A percentile compares a stretch with the other conserved stretches of the same genome.
Evolutionary conservation across 92 coral and sea anemone species (phyloP).

Genomic region (Zoanthus solanderi): DNA sequence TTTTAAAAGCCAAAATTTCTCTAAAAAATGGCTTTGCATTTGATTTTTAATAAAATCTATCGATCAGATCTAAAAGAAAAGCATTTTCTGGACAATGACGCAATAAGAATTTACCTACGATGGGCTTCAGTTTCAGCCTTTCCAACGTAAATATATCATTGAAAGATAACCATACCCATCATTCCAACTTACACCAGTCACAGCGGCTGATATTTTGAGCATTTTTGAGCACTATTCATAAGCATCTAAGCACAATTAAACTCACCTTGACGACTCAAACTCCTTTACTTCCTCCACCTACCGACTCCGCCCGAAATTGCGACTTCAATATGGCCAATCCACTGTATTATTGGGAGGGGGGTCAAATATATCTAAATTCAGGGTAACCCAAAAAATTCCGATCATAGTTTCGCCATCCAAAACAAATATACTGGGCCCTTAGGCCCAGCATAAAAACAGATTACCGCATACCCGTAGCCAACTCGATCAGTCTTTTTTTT

Average conservation of each 20-base stretch:
- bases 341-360: background rate
- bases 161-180: conserved; percentile 45
- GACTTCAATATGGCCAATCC: background rate
- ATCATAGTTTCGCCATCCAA: no score
- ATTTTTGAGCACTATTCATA: no score
- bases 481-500: no score
- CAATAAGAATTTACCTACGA: conserved; percentile 35
- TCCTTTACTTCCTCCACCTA: no score
- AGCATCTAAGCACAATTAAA: no score
- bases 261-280: no score
- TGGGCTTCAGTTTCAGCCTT: conserved; percentile 27
- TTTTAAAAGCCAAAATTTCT: conserved; percentile 27
- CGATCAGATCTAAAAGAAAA: background rate
- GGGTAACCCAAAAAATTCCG: background rate
- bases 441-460: no score
- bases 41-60: conserved; percentile 39
- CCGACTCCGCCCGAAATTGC: background rate
- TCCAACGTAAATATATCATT: conserved; percentile 21
- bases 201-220: no score
- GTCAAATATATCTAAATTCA: background rate
- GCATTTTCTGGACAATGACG: conserved; percentile 40
- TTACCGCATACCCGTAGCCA: no score
- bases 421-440: no score
- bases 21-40: conserved; percentile 28
- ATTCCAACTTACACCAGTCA: conserved; percentile 5